Evolutionary conservation across 2,888 invertebrate species (phyloP).

Genomic region (Xestia c-nigrum): DNA sequence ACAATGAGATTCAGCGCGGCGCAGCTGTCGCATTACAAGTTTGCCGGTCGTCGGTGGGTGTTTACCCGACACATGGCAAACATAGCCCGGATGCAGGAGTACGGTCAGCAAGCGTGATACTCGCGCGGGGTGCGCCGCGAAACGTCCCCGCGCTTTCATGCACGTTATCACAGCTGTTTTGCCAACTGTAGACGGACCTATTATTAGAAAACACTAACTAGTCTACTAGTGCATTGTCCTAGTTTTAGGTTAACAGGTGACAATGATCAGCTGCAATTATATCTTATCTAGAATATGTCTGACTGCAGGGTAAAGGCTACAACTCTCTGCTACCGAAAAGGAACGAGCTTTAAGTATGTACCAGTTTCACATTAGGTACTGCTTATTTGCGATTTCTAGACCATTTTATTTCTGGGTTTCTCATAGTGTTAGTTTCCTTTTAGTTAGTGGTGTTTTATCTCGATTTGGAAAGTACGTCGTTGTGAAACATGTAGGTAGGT

Average conservation of each 20-base stretch:
- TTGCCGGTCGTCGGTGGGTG: constrained; percentile 64
- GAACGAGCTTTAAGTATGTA: neutral
- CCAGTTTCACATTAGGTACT: constrained; percentile 3
- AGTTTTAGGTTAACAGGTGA: constrained; percentile 44
- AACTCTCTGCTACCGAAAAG: neutral
- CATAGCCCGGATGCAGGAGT: constrained; percentile 41
- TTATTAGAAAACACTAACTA: constrained; percentile 65
- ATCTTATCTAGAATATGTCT: constrained; percentile 7
- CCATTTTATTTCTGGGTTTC: constrained; percentile 21
- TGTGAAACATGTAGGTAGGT: neutral
- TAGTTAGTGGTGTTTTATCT: neutral
- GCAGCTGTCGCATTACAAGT: constrained; percentile 80
- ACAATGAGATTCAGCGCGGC: constrained; percentile 78
- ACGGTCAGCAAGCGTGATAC: constrained; percentile 28
- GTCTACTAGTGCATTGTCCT: constrained; percentile 57
- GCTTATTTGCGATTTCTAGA: constrained; percentile 27
- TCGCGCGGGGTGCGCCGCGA: constrained; percentile 45
- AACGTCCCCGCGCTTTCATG: constrained; percentile 51
- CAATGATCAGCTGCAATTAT: constrained; percentile 41
- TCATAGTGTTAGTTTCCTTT: neutral
- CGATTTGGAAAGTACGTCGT: neutral
- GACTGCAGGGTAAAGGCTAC: neutral
- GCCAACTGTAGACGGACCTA: constrained; percentile 67
- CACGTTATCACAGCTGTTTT: constrained; percentile 69
- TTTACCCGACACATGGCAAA: constrained; percentile 75